These are phyloP conservation scores for Oikopleura vanhoeffeni DNA, from an alignment of 23 tunicate species.

Conservation along the genomic window DNA sequence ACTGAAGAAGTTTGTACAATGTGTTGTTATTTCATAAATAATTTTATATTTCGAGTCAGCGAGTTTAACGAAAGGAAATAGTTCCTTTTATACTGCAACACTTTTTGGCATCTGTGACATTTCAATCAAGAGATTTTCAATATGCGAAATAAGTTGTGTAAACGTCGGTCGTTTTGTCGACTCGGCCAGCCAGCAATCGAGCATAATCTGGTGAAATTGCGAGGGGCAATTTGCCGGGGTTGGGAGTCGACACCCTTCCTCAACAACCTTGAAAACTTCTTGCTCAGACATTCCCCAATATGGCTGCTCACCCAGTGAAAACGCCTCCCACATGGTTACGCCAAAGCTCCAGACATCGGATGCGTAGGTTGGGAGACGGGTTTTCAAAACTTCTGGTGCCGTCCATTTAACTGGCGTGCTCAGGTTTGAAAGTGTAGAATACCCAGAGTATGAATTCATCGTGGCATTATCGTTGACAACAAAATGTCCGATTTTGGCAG, in stretches of 20 bases:
- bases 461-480: not conserved
- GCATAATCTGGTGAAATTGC: slow-evolving; percentile 41
- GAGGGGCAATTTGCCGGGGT: slow-evolving; percentile 63
- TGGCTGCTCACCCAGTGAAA: slow-evolving; percentile 89
- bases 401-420: slow-evolving; percentile 77
- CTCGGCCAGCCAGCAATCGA: slow-evolving; percentile 50
- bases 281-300: slow-evolving; percentile 78
- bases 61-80: too few species aligned
- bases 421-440: not conserved
- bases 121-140: slow-evolving; percentile 22
- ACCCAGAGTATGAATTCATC: not conserved
- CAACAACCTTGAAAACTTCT: slow-evolving; percentile 38
- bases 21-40: too few species aligned
- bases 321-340: slow-evolving; percentile 84
- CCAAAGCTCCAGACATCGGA: slow-evolving; percentile 98
- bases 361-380: not conserved
- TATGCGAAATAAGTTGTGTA: slow-evolving; percentile 20
- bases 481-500: not conserved
- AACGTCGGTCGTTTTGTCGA: slow-evolving; percentile 42
- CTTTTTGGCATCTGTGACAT: not conserved
- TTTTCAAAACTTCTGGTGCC: slow-evolving; percentile 62
- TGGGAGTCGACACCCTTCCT: slow-evolving; percentile 66
- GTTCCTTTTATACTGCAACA: slow-evolving; percentile 8
- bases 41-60: too few species aligned
- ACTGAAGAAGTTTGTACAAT: too few species aligned